These are phyloP conservation scores for Cariama cristata DNA, from an alignment of 2,113 vertebrate genomes.

Conservation along the genomic window DNA sequence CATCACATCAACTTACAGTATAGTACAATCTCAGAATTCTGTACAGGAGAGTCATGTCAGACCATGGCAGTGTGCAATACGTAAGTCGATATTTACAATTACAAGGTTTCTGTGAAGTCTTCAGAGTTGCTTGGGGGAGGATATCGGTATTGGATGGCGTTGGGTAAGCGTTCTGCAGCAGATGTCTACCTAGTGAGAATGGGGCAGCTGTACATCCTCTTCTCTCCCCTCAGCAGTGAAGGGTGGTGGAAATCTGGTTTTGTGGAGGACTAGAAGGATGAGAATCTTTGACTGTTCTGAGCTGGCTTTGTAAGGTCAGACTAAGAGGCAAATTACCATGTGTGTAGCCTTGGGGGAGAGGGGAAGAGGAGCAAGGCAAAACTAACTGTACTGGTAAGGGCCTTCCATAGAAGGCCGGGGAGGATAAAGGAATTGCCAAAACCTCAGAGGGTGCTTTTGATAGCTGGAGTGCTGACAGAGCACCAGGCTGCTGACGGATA, in stretches of 20 bases:
- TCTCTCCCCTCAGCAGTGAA: neutral
- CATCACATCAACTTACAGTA: conserved; percentile 99
- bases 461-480: neutral
- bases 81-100: conserved; percentile 79
- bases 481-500: neutral
- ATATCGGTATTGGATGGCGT: neutral
- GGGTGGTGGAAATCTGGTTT: neutral
- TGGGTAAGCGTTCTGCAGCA: neutral
- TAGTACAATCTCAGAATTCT: conserved; percentile 99
- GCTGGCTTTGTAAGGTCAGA: neutral
- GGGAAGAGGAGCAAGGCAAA: neutral
- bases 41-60: conserved; percentile 97
- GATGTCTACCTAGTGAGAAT: neutral
- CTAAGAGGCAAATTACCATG: neutral
- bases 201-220: neutral
- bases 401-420: neutral
- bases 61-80: conserved; percentile 97
- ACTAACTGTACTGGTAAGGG: neutral
- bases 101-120: neutral
- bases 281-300: neutral
- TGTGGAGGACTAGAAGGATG: neutral
- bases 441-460: neutral
- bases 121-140: neutral
- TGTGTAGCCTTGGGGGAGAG: neutral
- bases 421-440: neutral